A percentile compares a stretch with the other conserved stretches of the same genome.
These are phyloP conservation scores for Melanotaenia nigrans DNA, from an alignment of 2,797 vertebrate species.

Conservation along the genomic window DNA sequence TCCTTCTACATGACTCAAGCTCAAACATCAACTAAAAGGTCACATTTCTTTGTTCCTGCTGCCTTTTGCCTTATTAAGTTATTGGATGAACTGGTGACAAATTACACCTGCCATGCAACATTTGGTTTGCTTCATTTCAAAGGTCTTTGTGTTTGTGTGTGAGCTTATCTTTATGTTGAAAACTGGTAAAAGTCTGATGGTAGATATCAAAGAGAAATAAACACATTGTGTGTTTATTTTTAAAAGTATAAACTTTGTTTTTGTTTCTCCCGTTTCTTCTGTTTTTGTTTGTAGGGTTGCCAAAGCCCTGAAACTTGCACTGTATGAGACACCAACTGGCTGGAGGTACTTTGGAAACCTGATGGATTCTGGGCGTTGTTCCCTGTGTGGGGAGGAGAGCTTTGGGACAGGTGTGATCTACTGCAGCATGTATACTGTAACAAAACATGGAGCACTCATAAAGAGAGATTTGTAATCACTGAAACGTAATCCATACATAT, in stretches of 20 bases:
- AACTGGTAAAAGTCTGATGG: slow-evolving; percentile 28
- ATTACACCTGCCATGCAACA: slow-evolving; percentile 48
- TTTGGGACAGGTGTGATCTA: slow-evolving; percentile 92
- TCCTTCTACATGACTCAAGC: slow-evolving; percentile 50
- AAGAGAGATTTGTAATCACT: slow-evolving; percentile 14
- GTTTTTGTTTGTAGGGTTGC: slow-evolving; percentile 88
- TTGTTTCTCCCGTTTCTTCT: slow-evolving; percentile 20
- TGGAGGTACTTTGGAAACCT: slow-evolving; percentile 98
- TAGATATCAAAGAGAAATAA: slow-evolving; percentile 21
- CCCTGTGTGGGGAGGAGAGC: slow-evolving; percentile 97
- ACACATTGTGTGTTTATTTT: slow-evolving; percentile 27
- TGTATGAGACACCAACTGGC: slow-evolving; percentile 96
- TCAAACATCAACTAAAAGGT: slow-evolving; percentile 76
- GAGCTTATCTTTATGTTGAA: slow-evolving; percentile 26
- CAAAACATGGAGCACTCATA: slow-evolving; percentile 11
- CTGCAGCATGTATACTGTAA: slow-evolving; percentile 2
- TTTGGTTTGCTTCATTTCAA: slow-evolving; percentile 71
- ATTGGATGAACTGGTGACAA: slow-evolving; percentile 67
- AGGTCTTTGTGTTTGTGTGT: slow-evolving; percentile 62
- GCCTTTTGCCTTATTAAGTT: slow-evolving; percentile 79
- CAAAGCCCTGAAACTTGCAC: slow-evolving; percentile 93
- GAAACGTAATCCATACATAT: slow-evolving; percentile 13
- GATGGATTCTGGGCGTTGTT: slow-evolving; percentile 98
- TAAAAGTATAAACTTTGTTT: slow-evolving; percentile 21
- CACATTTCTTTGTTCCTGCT: slow-evolving; percentile 68